A percentile compares a stretch with the other conserved stretches of the same genome.
Evolutionary conservation across 2,113 vertebrate species (phyloP).

Genomic region (Budorcas taxicolor): DNA sequence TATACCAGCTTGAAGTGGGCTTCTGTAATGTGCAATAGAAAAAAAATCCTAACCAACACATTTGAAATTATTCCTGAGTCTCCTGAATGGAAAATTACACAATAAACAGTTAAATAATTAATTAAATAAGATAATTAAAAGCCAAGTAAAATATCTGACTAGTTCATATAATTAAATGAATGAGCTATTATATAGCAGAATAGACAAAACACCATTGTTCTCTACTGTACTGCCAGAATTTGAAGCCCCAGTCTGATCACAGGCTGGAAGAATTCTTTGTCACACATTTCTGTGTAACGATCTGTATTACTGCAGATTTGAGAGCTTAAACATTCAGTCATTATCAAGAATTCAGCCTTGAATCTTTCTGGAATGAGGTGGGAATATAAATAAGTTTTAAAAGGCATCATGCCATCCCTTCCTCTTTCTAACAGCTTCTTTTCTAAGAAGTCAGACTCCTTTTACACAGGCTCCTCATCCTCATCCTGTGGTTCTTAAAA

Average conservation of each 20-base stretch:
- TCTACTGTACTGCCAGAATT: not conserved
- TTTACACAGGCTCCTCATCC: not conserved
- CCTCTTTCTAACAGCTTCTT: not conserved
- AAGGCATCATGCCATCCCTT: not conserved
- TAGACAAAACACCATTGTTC: not conserved
- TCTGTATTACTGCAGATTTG: not conserved
- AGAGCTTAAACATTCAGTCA: not conserved
- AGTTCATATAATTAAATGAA: not conserved
- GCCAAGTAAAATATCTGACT: not conserved
- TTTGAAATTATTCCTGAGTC: not conserved
- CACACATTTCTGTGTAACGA: not conserved
- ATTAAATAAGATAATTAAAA: not conserved
- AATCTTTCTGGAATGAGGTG: not conserved
- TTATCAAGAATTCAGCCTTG: not conserved
- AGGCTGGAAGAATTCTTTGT: not conserved
- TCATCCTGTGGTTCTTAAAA: conserved; percentile 5
- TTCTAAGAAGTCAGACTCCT: not conserved
- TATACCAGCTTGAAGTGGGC: not conserved
- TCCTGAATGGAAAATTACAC: not conserved
- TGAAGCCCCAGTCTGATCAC: not conserved
- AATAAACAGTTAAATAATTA: not conserved
- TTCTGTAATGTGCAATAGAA: not conserved
- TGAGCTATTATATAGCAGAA: not conserved
- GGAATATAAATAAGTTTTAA: not conserved
- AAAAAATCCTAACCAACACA: not conserved